Base-by-base conservation (phyloP, 2,113 vertebrate genomes). In the Felis catus region DNA sequence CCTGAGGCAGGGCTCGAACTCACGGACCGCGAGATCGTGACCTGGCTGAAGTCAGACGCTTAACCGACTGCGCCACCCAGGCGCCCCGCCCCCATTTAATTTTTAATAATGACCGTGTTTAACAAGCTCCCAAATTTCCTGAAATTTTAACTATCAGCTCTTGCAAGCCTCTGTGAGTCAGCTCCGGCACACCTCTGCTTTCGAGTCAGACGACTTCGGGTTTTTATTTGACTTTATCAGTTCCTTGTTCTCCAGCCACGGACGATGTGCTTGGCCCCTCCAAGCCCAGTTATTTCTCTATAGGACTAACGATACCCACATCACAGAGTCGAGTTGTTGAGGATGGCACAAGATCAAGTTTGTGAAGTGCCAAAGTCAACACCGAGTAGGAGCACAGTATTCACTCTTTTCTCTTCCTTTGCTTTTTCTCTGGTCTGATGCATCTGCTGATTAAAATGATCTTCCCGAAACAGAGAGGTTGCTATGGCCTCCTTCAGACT, bases 111-210 rank as follows among this genome's bases (percentile, higher is more conserved):
- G 65, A 10, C 31, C 51, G 2, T 76, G 36, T 87, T 89, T 90
- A 87, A 86, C 41, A 84, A 91, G 88, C 55, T 97, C 76, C 61
- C 31, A 88, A 76, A 88, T 91, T 96, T 81, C 70, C 76, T 88
- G 76, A 88, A 88, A 81, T 65, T 51, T 83, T 58, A 78, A 71
- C 55, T 63, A 9, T 87, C 12, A 10, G n/a, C 71, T 74, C 85
- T 79, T 96, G 29, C 41, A 88, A 87, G 58, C 13, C 82, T 86
- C 18, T 74, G 15, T 51, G 76, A 94, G 48, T 90, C 88, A 95
- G 48, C 89, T 65, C 39, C 3, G 4, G 63, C 70, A 95, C 14
- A 93, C 55, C 63, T 74, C 68, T 83, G 36, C 61, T 95, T 93
- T 89, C 58, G 51, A 76, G 73, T 81, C n/a, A 89, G 82, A 89